These are phyloP conservation scores for Bubo blakistoni DNA, from an alignment of 2,113 vertebrate genomes.

Conservation along the genomic window DNA sequence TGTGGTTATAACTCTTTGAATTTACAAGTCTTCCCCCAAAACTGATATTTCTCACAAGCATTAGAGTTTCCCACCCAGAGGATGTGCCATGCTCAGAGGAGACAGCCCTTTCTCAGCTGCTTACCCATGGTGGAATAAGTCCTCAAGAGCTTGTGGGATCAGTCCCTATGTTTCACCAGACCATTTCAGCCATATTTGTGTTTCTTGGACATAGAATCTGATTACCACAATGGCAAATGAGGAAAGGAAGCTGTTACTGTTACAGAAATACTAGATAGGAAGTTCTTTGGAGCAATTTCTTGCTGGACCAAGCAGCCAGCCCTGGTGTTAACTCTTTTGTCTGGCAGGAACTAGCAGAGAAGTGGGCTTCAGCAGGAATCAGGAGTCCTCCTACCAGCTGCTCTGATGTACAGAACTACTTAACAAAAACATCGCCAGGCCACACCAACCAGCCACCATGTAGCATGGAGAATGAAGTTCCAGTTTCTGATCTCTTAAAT, in stretches of 20 bases:
- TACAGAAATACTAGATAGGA: background rate
- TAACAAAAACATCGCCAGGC: background rate
- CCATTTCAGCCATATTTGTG: background rate
- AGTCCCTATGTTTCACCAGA: background rate
- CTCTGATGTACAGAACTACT: background rate
- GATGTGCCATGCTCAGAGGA: background rate
- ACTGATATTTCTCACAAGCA: background rate
- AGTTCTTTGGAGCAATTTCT: background rate
- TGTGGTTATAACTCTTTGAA: background rate
- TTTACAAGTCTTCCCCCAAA: background rate
- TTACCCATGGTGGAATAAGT: background rate
- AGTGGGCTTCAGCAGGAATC: background rate
- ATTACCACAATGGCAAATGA: background rate
- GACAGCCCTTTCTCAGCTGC: background rate
- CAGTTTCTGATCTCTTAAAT: background rate
- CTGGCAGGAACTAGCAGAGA: background rate
- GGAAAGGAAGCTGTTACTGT: background rate
- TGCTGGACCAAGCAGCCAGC: background rate
- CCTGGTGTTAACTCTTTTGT: background rate
- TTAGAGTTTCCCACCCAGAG: background rate
- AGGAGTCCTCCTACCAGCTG: background rate
- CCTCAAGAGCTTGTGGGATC: background rate
- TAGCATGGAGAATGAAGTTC: background rate
- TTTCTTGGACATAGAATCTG: background rate
- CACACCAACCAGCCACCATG: accelerated